Evolutionary conservation across 1,140 invertebrate species (phyloP).

Genomic region (Pygmarrhopalites habei): DNA sequence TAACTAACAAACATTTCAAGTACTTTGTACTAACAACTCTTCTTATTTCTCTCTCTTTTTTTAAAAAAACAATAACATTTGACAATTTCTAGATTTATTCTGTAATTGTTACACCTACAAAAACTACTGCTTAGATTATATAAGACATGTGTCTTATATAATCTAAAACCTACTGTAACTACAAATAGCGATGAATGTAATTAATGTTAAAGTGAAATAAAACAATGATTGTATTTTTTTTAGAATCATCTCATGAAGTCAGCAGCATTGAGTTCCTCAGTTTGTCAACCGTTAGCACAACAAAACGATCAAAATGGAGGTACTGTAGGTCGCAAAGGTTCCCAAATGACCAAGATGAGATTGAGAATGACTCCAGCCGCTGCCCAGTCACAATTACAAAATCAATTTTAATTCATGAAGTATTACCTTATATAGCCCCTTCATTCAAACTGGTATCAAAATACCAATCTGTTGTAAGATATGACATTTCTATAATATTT

Average conservation of each 20-base stretch:
- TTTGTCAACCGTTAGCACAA: not conserved
- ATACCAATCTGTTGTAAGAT: too few relatives aligned
- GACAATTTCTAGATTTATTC: too few relatives aligned
- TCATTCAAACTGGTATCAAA: too few relatives aligned
- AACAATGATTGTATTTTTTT: not conserved
- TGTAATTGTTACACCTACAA: too few relatives aligned
- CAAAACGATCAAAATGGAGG: not conserved
- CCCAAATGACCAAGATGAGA: not conserved
- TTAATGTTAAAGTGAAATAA: not conserved
- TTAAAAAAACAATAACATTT: too few relatives aligned
- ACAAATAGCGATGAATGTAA: not conserved
- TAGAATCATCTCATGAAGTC: constrained; percentile 5
- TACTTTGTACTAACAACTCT: too few relatives aligned
- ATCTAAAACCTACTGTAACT: not conserved
- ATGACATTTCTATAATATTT: too few relatives aligned
- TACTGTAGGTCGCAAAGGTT: not conserved
- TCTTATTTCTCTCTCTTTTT: too few relatives aligned
- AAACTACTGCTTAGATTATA: too few relatives aligned
- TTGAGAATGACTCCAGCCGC: not conserved
- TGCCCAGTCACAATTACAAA: not conserved
- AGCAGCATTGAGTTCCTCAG: not conserved
- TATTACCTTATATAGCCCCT: too few relatives aligned
- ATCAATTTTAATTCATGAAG: constrained; percentile 11
- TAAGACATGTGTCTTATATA: too few relatives aligned
- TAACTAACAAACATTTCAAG: too few relatives aligned